phyloP scores from a whole-genome alignment of 2,888 invertebrate genomes.

The Carterocephalus palaemon region DNA sequence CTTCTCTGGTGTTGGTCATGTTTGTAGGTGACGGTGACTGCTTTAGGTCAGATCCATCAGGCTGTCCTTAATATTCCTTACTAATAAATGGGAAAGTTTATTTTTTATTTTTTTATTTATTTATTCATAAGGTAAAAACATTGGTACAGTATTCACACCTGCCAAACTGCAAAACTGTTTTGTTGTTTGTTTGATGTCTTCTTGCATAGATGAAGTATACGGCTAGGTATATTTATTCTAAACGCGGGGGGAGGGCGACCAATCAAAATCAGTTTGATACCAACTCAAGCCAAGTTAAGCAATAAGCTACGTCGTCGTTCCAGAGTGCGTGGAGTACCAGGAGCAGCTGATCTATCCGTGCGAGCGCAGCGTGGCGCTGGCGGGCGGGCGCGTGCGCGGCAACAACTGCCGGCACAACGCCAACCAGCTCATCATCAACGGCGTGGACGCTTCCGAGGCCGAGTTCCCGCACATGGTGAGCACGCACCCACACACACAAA shows the following conservation, averaged over 20 bases:
- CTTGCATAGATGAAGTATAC: too few species aligned
- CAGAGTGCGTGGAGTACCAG: conserved; percentile 57
- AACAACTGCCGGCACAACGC: conserved; percentile 45
- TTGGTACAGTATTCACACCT: too few species aligned
- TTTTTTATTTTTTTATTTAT: too few species aligned
- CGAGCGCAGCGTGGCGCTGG: conserved; percentile 33
- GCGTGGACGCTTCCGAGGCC: conserved; percentile 34
- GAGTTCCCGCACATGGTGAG: conserved; percentile 55
- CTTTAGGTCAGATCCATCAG: too few species aligned
- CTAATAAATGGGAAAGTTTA: too few species aligned
- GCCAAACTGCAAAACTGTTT: background rate
- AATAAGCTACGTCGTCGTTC: conserved; percentile 4
- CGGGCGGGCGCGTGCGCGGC: conserved; percentile 31
- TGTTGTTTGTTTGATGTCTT: too few species aligned
- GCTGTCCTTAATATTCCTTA: too few species aligned
- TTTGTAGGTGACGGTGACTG: too few species aligned
- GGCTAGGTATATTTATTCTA: too few species aligned
- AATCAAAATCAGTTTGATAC: background rate
- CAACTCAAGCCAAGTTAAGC: background rate
- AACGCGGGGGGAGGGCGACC: background rate
- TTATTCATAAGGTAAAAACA: too few species aligned
- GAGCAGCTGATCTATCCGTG: conserved; percentile 48
- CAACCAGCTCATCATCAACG: conserved; percentile 46
- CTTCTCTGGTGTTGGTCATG: too few species aligned
- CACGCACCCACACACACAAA: too few species aligned